phyloP scores from a whole-genome alignment of 64 coral and sea anemone species.

The Anthopleura sola region DNA sequence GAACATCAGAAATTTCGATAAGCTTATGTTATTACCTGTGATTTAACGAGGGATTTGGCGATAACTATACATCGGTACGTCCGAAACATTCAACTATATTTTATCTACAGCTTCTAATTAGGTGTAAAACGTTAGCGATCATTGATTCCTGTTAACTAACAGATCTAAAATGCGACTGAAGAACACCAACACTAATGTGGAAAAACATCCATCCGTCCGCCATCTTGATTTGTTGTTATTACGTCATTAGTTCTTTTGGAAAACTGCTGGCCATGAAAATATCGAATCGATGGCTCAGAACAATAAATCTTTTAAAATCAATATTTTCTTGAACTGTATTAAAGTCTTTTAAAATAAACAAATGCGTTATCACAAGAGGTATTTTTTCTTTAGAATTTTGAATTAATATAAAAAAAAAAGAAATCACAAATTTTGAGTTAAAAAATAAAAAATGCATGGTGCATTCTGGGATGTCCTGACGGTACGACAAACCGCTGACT shows the following conservation, averaged over 20 bases:
- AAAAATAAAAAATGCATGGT: not conserved
- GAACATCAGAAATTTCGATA: not conserved
- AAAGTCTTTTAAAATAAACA: not conserved
- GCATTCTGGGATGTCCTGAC: not conserved
- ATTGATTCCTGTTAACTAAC: not conserved
- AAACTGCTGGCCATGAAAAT: not conserved
- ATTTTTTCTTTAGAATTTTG: not conserved
- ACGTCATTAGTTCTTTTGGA: not conserved
- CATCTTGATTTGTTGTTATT: slow-evolving; percentile 13
- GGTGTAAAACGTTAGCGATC: not conserved
- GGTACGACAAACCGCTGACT: not conserved
- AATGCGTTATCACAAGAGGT: too few relatives aligned
- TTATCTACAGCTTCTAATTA: not conserved
- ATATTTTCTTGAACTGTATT: too few relatives aligned
- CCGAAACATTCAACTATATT: not conserved
- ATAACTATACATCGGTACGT: not conserved
- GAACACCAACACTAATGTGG: not conserved
- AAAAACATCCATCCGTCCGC: not conserved
- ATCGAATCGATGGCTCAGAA: not conserved
- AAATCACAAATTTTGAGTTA: not conserved
- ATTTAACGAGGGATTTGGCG: not conserved
- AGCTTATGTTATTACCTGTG: too few relatives aligned
- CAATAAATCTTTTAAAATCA: too few relatives aligned
- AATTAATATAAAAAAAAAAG: not conserved
- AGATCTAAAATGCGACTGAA: not conserved